phyloP scores from a whole-genome alignment of 2,113 vertebrate species.

The Taxidea taxus region DNA sequence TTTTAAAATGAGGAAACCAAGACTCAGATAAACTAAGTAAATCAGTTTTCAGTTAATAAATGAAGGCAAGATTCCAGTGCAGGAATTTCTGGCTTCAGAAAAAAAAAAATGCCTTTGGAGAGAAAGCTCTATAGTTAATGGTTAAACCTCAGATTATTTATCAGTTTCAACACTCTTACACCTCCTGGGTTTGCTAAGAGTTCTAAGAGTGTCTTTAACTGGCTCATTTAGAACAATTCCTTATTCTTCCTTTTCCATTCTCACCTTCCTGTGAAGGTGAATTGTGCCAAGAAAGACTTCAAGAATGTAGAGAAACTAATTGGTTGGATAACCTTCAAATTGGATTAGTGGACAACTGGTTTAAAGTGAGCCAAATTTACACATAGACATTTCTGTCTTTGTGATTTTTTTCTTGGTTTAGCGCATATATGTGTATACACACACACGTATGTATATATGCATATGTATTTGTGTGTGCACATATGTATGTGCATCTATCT shows the following conservation, averaged over 20 bases:
- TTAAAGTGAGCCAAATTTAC: not conserved
- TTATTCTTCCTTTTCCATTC: not conserved
- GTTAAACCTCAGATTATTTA: not conserved
- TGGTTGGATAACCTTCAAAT: not conserved
- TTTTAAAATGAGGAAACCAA: not conserved
- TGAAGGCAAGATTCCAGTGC: not conserved
- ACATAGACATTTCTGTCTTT: not conserved
- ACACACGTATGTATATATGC: not conserved
- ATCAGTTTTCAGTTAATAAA: not conserved
- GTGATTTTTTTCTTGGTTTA: not conserved
- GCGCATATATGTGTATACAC: not conserved
- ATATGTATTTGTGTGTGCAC: not conserved
- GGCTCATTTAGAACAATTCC: not conserved
- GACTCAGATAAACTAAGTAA: not conserved
- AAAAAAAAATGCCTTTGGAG: not conserved
- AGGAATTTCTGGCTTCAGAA: not conserved
- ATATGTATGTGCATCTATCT: not conserved
- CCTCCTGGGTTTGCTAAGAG: not conserved
- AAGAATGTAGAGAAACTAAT: not conserved
- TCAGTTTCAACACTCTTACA: not conserved
- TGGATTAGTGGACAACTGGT: not conserved
- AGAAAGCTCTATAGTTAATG: not conserved
- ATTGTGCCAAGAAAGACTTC: not conserved
- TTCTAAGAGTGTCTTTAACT: not conserved
- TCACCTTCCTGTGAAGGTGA: not conserved